Base-by-base conservation (phyloP, 92 coral and sea anemone species). In the Parazoanthus darwini region DNA sequence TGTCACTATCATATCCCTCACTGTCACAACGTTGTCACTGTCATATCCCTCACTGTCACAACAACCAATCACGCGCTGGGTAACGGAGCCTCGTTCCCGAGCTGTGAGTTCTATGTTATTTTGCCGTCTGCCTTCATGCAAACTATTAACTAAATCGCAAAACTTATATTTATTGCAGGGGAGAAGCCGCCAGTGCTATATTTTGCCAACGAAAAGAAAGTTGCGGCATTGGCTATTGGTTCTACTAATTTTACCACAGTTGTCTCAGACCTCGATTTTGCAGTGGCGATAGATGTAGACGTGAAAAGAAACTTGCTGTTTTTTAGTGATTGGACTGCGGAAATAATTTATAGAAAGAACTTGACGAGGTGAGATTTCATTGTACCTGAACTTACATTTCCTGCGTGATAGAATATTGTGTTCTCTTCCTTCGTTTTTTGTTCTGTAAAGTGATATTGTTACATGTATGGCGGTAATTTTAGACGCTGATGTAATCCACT, bases 311-410 rank as follows among this genome's bases (percentile, higher is more conserved):
- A 82, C 22, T 46, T 91, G 1, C 68, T 92, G 3, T 90, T 85
- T 79, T 94, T 94, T 90, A 92, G 93, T 42, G 97, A 94, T 78
- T 70, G 67, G n/a, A 4, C 39, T 5, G 74, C 84, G 22, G 88
- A 87, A 67, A 74, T 81, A 9, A 94, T 94, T 42, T 82, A 92
- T 71, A 89, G 88, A 72, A 86, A 80, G 44, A 89, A 92, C 85
- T 44, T 94, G 18, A 90, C 95, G 1, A 92, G 91, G 87, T 84
- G 25, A 84, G 77, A 25, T 4, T 3, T 46, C 3, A 26, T 74
- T 54, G 59, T 54, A 54, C 59, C 59, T 54, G 59, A 82, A 56
- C 33, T 37, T 46, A 14, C 8, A 3, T 20, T 23, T 63, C 70
- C 25, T 63, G 6, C 3, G n/a, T 63, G 15, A 22, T 0, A 63